A percentile compares a stretch with the other conserved stretches of the same genome.
Evolutionary conservation across 1,140 invertebrate genomes (phyloP).

Genomic region (Leptopilina clavipes): DNA sequence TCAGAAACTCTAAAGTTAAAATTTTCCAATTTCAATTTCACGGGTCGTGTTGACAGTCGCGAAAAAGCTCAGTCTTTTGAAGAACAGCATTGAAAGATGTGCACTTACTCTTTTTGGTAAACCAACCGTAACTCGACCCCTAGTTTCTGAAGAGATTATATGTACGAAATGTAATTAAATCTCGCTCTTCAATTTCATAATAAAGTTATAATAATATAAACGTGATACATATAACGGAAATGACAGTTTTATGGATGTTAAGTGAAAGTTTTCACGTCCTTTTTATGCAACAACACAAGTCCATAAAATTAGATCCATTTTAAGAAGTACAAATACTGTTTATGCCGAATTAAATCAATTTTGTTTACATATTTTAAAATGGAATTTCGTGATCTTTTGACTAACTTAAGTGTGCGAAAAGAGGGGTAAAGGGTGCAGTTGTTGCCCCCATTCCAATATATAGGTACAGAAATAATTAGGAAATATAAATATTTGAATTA

Average conservation of each 20-base stretch:
- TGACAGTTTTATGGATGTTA: conserved; percentile 7
- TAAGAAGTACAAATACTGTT: too few species aligned
- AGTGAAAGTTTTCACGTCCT: background rate
- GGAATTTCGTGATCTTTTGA: too few species aligned
- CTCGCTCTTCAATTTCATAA: conserved; percentile 3
- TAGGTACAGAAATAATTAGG: too few species aligned
- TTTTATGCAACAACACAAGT: background rate
- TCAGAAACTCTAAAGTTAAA: too few species aligned
- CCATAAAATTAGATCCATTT: too few species aligned
- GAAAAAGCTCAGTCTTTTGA: background rate
- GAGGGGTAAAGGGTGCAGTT: too few species aligned
- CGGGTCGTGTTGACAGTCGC: background rate
- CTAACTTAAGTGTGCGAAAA: too few species aligned
- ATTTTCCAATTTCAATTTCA: too few species aligned
- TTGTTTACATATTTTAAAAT: too few species aligned
- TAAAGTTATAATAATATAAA: conserved; percentile 1
- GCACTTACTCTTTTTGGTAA: conserved; percentile 14
- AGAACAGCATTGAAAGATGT: background rate
- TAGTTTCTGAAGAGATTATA: conserved; percentile 31
- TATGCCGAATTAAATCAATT: too few species aligned
- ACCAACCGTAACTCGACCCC: background rate
- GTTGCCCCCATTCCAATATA: too few species aligned
- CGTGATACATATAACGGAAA: background rate
- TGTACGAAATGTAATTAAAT: conserved; percentile 33
- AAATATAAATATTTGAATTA: too few species aligned